A percentile compares a stretch with the other conserved stretches of the same genome.
Evolutionary conservation across 2,113 vertebrate species (phyloP).

Genomic region (Heloderma charlesbogerti): DNA sequence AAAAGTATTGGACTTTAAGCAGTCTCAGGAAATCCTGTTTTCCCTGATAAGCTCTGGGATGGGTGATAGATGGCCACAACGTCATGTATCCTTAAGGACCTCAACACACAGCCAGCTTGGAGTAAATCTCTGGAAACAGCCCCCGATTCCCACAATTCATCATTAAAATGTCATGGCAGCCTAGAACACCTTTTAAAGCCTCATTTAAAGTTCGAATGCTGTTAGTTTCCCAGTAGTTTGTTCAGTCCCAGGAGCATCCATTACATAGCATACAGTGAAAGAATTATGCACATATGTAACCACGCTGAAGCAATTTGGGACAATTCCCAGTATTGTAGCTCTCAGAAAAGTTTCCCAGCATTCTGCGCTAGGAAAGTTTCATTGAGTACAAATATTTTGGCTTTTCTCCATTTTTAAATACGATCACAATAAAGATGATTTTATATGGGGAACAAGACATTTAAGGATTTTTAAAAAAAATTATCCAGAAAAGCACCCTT

Average conservation of each 20-base stretch:
- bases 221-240: too few relatives aligned
- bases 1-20: too few relatives aligned
- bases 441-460: neutral
- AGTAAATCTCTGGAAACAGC: too few relatives aligned
- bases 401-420: conserved; percentile 58
- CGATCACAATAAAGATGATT: neutral
- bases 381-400: conserved; percentile 10
- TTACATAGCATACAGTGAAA: neutral
- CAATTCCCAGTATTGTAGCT: neutral
- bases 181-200: neutral
- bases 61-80: too few relatives aligned
- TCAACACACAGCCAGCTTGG: too few relatives aligned
- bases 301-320: neutral
- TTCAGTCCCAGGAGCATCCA: neutral
- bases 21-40: too few relatives aligned
- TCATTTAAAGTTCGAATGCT: too few relatives aligned
- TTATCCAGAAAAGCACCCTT: conserved; percentile 33
- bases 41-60: too few relatives aligned
- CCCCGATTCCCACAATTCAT: neutral
- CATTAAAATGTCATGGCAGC: neutral
- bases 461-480: conserved; percentile 37
- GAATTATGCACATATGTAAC: neutral
- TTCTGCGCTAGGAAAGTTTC: neutral
- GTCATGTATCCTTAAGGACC: too few relatives aligned
- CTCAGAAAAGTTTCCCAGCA: neutral